Percentiles rank a stretch among this genome's conserved stretches.
Evolutionary conservation across 1,140 invertebrate genomes (phyloP).

Genomic region (Bombyx mori): ASM3026992v2 NC_085110.1:1410001-1410500

Average conservation of each 20-base stretch:
- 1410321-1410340: conserved; percentile 58
- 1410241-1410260: conserved; percentile 37
- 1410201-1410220: conserved; percentile 75
- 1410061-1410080: conserved; percentile 77
- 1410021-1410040: conserved; percentile 71
- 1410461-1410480: conserved; percentile 60
- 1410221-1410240: conserved; percentile 72
- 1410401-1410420: conserved; percentile 59
- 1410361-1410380: conserved; percentile 75
- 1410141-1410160: conserved; percentile 33
- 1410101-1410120: conserved; percentile 53
- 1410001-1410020: conserved; percentile 63
- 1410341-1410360: conserved; percentile 70
- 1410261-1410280: conserved; percentile 36
- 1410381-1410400: conserved; percentile 74
- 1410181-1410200: conserved; percentile 72
- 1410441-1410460: conserved; percentile 61
- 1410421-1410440: conserved; percentile 67
- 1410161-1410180: conserved; percentile 43
- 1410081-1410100: conserved; percentile 75
- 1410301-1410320: conserved; percentile 70
- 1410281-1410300: conserved; percentile 55
- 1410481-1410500: conserved; percentile 48
- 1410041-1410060: conserved; percentile 76
- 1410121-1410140: conserved; percentile 57